These are phyloP conservation scores for Microcebus murinus DNA, from an alignment of 2,113 vertebrate species.

Conservation along the genomic window DNA sequence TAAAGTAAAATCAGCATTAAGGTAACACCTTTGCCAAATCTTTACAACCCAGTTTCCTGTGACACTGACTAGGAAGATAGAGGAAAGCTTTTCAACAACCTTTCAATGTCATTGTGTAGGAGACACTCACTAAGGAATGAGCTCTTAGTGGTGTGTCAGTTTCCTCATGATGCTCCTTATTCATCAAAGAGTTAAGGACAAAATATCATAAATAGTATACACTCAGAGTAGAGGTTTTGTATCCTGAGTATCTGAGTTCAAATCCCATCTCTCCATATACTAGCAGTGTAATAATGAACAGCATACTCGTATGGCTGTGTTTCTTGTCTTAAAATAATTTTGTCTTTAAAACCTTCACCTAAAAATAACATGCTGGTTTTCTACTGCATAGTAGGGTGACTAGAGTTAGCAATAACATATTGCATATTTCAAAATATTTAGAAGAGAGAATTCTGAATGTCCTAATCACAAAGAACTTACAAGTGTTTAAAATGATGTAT, in stretches of 20 bases:
- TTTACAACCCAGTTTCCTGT: neutral
- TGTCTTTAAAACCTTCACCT: neutral
- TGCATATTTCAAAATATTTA: neutral
- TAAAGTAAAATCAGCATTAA: neutral
- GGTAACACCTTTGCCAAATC: neutral
- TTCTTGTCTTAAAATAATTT: neutral
- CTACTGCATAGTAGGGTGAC: neutral
- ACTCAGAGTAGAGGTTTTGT: neutral
- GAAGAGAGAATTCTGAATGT: neutral
- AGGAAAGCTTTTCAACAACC: neutral
- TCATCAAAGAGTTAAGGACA: neutral
- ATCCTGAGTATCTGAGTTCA: neutral
- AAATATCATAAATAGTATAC: neutral
- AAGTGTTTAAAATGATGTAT: neutral
- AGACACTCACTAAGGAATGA: neutral
- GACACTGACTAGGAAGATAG: neutral
- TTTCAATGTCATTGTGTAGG: neutral
- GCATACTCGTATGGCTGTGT: neutral
- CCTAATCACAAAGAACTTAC: neutral
- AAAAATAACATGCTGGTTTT: neutral
- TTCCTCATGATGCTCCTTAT: neutral
- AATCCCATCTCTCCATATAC: neutral
- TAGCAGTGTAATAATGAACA: neutral
- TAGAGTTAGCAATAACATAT: neutral
- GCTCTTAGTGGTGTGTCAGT: neutral